These are phyloP conservation scores for Diarsia dahlii DNA, from an alignment of 2,888 invertebrate species.

Conservation along the genomic window DNA sequence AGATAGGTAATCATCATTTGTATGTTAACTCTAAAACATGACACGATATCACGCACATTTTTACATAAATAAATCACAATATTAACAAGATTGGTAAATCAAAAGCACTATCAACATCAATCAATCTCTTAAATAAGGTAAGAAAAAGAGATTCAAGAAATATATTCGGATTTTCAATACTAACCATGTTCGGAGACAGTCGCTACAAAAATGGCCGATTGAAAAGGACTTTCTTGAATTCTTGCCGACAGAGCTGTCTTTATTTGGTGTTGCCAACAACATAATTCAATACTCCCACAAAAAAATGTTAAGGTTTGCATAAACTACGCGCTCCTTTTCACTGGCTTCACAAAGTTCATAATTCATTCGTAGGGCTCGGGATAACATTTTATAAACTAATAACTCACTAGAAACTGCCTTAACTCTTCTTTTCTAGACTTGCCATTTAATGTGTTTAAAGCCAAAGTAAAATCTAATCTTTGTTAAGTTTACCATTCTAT, in stretches of 20 bases:
- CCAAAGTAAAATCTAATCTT: too few species aligned
- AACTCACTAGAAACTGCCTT: too few species aligned
- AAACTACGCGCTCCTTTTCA: too few species aligned
- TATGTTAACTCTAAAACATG: conserved; percentile 65
- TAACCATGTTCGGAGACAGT: conserved; percentile 83
- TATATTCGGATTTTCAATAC: conserved; percentile 63
- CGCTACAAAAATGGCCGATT: conserved; percentile 88
- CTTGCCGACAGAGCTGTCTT: neutral
- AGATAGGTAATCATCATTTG: conserved; percentile 92
- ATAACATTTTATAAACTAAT: too few species aligned
- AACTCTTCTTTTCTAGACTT: too few species aligned
- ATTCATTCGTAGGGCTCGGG: too few species aligned
- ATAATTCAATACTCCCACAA: conserved; percentile 20
- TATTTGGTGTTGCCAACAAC: conserved; percentile 1
- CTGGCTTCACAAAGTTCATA: too few species aligned
- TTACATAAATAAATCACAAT: neutral
- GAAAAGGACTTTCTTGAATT: conserved; percentile 3
- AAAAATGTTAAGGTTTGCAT: neutral
- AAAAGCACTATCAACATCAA: neutral
- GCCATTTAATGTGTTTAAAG: too few species aligned
- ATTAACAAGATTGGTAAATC: neutral
- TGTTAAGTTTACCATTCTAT: too few species aligned
- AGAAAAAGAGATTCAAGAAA: neutral
- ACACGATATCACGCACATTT: neutral
- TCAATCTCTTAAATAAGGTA: neutral